Evolutionary conservation across 2,888 invertebrate genomes (phyloP), one percentile per base, ranked within the genome.

Genomic region (Anaspis maculata): DNA sequence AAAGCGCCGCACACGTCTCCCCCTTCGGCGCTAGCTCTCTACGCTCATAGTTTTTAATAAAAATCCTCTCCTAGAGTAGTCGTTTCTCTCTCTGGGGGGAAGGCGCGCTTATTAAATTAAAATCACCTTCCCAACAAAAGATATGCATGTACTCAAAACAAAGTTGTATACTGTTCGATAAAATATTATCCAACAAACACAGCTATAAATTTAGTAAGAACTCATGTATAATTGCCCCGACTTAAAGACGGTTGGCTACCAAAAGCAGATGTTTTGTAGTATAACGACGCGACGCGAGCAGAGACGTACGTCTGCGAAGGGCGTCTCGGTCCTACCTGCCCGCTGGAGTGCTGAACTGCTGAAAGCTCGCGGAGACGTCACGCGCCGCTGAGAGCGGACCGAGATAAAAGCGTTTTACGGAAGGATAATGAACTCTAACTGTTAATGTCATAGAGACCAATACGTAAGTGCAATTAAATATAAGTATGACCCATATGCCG

Each of bases 251-350:
- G 61, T 64, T 64, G 64, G 62, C 57, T 61, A 59, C 57, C 57
- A 56, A 57, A 58, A 61, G 61, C 64, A 64, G 64, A 61, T 64
- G 64, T 63, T 63, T 55, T 51, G 46, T 49, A 35, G 32, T 33
- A 38, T 32, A 35, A 30, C 30, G 30, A 39, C 32, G 30, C 33
- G 29, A 32, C 35, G 26, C 24, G 30, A 33, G 37, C 25, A 29
- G 30, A 29, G 37, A 13, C 37, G 34, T 30, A 34, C 34, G 27
- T 26, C 21, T 22, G 27, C 37, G 21, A 31, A 27, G 34, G 29
- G 15, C 27, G 30, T 41, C 41, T 41, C 37, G 25, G 31, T 37
- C 34, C 19, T 34, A 41, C 41, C 41, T 41, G 41, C 25, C 37
- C 29, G 31, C n/a, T n/a, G n/a, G n/a, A n/a, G n/a, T n/a, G n/a